Conservation (phyloP, 2,113 vertebrate genomes). For the Pelmatolapia mariae region DNA sequence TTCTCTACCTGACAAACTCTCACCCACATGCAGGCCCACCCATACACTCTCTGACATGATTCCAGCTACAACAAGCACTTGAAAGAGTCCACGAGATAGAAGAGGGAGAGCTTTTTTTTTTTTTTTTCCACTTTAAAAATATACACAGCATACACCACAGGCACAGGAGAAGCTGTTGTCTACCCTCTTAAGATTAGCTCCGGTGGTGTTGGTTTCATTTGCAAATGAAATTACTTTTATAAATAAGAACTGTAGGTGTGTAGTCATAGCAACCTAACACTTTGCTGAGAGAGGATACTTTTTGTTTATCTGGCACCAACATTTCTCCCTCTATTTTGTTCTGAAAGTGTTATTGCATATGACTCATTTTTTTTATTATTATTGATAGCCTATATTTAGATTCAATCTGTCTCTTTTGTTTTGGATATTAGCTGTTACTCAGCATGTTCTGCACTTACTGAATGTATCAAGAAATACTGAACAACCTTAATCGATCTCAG, state of each 20-base stretch:
- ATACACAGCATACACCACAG: neutral
- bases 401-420: constrained; percentile 6
- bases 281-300: constrained; percentile 32
- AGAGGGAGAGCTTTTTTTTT: neutral
- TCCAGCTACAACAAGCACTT: neutral
- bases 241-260: constrained; percentile 62
- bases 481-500: neutral
- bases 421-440: neutral
- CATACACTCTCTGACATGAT: constrained; percentile 10
- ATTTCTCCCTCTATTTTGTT: constrained; percentile 27
- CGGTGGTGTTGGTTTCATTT: constrained; percentile 30
- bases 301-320: constrained; percentile 41
- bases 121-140: neutral
- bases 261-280: constrained; percentile 62
- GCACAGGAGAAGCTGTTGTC: neutral
- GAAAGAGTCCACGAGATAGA: neutral
- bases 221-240: constrained; percentile 55
- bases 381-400: constrained; percentile 23
- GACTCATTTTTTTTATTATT: neutral
- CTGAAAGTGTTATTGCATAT: constrained; percentile 24
- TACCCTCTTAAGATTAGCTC: constrained; percentile 7
- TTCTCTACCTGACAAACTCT: constrained; percentile 43
- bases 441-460: neutral
- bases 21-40: constrained; percentile 41
- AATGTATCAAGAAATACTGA: neutral